A percentile compares a stretch with the other conserved stretches of the same genome.
These are phyloP conservation scores for Melinopterus prodromus DNA, from an alignment of 2,888 invertebrate species.

Conservation along the genomic window DNA sequence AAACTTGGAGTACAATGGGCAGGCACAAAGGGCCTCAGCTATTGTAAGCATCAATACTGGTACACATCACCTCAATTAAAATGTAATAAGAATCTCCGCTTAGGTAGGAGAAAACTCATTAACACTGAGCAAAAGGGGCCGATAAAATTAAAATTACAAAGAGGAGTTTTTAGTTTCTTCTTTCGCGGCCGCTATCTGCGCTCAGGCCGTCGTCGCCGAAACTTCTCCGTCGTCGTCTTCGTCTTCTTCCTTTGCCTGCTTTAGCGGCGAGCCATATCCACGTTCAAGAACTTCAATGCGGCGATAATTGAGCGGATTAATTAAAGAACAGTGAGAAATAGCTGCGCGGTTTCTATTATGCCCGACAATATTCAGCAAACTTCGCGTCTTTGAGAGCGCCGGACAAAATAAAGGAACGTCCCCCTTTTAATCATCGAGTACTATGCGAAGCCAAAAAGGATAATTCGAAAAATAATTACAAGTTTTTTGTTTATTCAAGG, in stretches of 20 bases:
- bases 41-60: conserved; percentile 58
- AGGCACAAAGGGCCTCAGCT: conserved; percentile 51
- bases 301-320: conserved; percentile 22
- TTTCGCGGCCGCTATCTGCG: conserved; percentile 27
- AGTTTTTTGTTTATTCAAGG: too few species aligned
- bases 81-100: conserved; percentile 62
- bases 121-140: conserved; percentile 59
- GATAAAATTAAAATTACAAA: conserved; percentile 56
- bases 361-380: conserved; percentile 4
- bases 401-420: conserved; percentile 38
- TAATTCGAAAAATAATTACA: conserved; percentile 37
- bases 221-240: background rate
- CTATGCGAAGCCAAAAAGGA: background rate
- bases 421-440: conserved; percentile 47
- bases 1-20: conserved; percentile 60
- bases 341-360: background rate
- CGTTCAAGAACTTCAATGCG: conserved; percentile 16
- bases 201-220: background rate
- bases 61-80: conserved; percentile 63
- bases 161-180: conserved; percentile 49
- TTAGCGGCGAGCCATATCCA: background rate
- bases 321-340: conserved; percentile 11
- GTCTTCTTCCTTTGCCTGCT: background rate
- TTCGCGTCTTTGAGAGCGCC: conserved; percentile 11
- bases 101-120: conserved; percentile 59